phyloP scores from a whole-genome alignment of 64 coral and sea anemone species.

The Montipora cactus region DNA sequence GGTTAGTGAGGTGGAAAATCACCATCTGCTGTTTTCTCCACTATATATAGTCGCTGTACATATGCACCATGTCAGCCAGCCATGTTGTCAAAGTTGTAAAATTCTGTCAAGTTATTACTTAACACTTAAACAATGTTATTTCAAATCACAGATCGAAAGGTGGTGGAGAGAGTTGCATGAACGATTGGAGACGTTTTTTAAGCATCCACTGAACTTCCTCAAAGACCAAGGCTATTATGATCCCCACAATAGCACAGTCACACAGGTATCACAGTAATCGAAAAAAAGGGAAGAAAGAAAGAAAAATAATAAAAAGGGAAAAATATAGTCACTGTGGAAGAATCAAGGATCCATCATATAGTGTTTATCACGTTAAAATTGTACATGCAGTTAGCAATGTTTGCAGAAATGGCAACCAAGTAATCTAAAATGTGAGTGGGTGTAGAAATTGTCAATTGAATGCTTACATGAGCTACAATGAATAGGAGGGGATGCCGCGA shows the following conservation, averaged over 20 bases:
- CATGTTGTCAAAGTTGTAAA: conserved; percentile 14
- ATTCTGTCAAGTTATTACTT: conserved; percentile 38
- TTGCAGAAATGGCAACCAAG: conserved; percentile 4
- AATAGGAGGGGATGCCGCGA: background rate
- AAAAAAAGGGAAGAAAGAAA: background rate
- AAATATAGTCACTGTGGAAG: background rate
- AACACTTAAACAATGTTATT: conserved; percentile 15
- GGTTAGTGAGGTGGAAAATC: conserved; percentile 3
- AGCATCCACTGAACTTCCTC: conserved; percentile 43
- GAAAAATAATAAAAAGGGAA: background rate
- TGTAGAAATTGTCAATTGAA: background rate
- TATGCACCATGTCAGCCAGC: conserved; percentile 1
- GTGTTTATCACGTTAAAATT: background rate
- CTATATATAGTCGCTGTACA: background rate
- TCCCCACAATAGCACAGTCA: conserved; percentile 43
- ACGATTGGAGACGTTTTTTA: conserved; percentile 56
- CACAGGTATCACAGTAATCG: background rate
- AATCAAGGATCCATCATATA: conserved; percentile 7
- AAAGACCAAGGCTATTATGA: conserved; percentile 74
- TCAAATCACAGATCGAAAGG: conserved; percentile 57
- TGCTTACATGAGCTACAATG: conserved; percentile 4
- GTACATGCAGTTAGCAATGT: background rate
- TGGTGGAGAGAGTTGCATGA: conserved; percentile 62
- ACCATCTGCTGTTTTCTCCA: conserved; percentile 16
- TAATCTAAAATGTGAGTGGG: background rate